These are phyloP conservation scores for Danio choprae DNA, from an alignment of 2,797 vertebrate species.

Conservation along the genomic window DNA sequence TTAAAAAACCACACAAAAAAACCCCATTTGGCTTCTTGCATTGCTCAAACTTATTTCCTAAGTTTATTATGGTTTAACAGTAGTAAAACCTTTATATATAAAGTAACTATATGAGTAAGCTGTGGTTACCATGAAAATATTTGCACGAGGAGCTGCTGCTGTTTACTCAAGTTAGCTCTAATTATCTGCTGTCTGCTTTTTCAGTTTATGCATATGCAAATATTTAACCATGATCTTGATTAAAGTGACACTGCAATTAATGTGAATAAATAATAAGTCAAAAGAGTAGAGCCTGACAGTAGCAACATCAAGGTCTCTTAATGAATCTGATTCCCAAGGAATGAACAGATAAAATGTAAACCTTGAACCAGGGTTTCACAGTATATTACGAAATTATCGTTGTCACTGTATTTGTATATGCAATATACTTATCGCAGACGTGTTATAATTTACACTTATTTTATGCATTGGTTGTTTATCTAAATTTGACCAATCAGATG, in stretches of 20 bases:
- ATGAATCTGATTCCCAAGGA: background rate
- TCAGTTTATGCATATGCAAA: background rate
- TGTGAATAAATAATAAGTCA: background rate
- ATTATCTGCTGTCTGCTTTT: background rate
- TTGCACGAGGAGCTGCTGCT: constrained; percentile 8
- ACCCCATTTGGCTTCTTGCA: no score
- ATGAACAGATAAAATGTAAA: background rate
- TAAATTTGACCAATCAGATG: no score
- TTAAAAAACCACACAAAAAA: no score
- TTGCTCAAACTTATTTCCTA: no score
- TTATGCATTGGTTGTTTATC: no score
- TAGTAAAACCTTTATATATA: background rate
- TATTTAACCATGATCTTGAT: constrained; percentile 1
- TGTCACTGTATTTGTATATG: no score
- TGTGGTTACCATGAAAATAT: constrained; percentile 7
- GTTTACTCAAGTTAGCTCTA: constrained; percentile 1
- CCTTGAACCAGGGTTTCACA: no score
- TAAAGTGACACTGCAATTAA: background rate
- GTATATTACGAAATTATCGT: no score
- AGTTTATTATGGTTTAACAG: background rate
- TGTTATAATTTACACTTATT: no score
- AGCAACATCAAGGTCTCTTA: background rate
- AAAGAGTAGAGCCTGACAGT: no score
- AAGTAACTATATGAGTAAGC: background rate
- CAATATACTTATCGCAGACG: no score